Percentiles rank a stretch among this genome's conserved stretches.
Evolutionary conservation across 1,140 invertebrate genomes (phyloP).

Genomic region (Sitobion miscanthi): DNA sequence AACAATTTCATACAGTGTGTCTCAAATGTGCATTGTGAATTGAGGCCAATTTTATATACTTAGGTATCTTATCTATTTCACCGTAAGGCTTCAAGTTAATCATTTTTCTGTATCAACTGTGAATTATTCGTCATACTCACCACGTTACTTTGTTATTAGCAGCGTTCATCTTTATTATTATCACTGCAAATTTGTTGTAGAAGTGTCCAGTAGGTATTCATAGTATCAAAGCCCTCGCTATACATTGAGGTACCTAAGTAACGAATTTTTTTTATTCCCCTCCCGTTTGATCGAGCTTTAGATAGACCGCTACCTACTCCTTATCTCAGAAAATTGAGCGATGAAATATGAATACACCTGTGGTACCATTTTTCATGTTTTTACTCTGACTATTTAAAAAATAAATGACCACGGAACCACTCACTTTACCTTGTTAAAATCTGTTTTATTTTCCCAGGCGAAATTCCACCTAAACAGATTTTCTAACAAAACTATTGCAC

Average conservation of each 20-base stretch:
- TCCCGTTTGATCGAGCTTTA: too few species aligned
- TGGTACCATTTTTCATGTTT: too few species aligned
- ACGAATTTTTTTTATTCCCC: neutral
- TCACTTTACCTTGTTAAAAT: neutral
- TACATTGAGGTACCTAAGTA: neutral
- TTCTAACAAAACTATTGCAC: neutral
- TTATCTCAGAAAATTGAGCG: too few species aligned
- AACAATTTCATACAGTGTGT: neutral
- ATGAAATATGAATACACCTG: too few species aligned
- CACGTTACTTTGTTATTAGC: too few species aligned
- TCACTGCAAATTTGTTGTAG: neutral
- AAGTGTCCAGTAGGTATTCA: neutral
- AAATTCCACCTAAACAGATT: neutral
- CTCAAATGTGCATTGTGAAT: neutral
- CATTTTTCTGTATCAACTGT: too few species aligned
- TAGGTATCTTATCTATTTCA: neutral
- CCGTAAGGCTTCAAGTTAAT: neutral
- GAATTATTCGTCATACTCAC: too few species aligned
- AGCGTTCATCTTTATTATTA: too few species aligned
- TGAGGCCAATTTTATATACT: neutral
- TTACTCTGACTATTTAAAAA: neutral
- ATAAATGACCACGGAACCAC: neutral
- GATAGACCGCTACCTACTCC: fast-evolving
- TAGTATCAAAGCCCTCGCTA: neutral
- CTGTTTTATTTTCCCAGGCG: neutral